Base-by-base conservation (phyloP, 2,113 vertebrate genomes). In the Crotalus viridis region DNA sequence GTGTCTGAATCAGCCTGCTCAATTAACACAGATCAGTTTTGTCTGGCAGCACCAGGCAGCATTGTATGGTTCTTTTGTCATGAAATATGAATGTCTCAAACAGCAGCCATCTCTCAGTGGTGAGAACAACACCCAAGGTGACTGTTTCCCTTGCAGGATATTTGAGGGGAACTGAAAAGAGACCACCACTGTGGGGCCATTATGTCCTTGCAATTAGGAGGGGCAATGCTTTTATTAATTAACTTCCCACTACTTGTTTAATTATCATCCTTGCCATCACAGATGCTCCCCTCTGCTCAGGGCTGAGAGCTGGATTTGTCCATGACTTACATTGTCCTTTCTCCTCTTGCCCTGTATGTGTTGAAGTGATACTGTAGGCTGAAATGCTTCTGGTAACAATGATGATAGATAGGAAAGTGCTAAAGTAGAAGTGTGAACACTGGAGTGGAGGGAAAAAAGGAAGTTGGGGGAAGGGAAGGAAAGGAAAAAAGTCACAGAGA, bases 261-360 rank as follows among this genome's bases (percentile, higher is more conserved):
- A 93, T 93, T 93, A 93, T 28, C 74, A 43, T 87, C 56, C 9
- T 46, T 64, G 46, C 92, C 48, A 64, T 64, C 48, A 28, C 92
- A 93, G 92, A 93, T 93, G 92, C 92, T 93, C 74, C 92, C 46
- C 81, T 86, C n/a, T 90, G 88, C 92, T 93, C 39, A 9, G 56
- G 92, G 92, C 92, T 64, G 69, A 59, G 88, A 59, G 43, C 19
- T 85, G 89, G 89, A 43, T 61, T 33, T 21, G 81, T 64, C 43
- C 26, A 56, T 87, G 92, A 93, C 88, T 93, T 89, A 54, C 57
- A n/a, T 43, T 61, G n/a, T 64, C 48, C 64, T 15, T 26, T 57
- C 46, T 33, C 3, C 2, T 81, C 33, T 90, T 85, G 46, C 89
- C 46, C 39, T 85, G 64, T 54, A 55, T 90, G 81, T 87, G 81